These are phyloP conservation scores for Acanthosoma haemorrhoidale DNA, from an alignment of 2,888 invertebrate genomes.

Conservation along the genomic window DNA sequence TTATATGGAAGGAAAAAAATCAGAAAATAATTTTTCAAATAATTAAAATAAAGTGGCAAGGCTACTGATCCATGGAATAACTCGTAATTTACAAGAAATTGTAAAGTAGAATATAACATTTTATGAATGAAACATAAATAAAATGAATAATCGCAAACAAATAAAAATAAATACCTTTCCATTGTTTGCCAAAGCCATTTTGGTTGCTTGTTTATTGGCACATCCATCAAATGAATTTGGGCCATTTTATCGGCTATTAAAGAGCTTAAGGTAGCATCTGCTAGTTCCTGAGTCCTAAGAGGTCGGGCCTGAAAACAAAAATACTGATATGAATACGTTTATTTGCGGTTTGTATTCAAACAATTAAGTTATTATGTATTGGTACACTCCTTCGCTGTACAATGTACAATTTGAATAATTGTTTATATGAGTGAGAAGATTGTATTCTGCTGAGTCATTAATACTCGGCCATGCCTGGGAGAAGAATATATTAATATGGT, in stretches of 20 bases:
- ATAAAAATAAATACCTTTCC: slow-evolving; percentile 55
- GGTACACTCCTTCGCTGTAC: too few species aligned
- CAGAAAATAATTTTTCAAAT: too few species aligned
- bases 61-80: too few species aligned
- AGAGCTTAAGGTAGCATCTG: slow-evolving; percentile 69
- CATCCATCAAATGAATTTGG: slow-evolving; percentile 83
- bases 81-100: too few species aligned
- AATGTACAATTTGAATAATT: too few species aligned
- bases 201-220: slow-evolving; percentile 93
- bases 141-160: not conserved
- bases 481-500: too few species aligned
- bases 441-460: too few species aligned
- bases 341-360: too few species aligned
- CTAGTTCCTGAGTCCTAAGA: slow-evolving; percentile 71
- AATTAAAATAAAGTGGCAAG: too few species aligned
- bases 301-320: slow-evolving; percentile 67
- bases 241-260: slow-evolving; percentile 92
- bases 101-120: not conserved
- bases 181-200: slow-evolving; percentile 91
- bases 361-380: too few species aligned
- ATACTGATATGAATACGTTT: not conserved
- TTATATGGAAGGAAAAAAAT: not conserved
- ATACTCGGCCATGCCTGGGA: too few species aligned
- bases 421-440: too few species aligned
- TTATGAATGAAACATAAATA: not conserved